Conservation (phyloP, 2,113 vertebrate genomes). For the Nannospalax galili region DNA sequence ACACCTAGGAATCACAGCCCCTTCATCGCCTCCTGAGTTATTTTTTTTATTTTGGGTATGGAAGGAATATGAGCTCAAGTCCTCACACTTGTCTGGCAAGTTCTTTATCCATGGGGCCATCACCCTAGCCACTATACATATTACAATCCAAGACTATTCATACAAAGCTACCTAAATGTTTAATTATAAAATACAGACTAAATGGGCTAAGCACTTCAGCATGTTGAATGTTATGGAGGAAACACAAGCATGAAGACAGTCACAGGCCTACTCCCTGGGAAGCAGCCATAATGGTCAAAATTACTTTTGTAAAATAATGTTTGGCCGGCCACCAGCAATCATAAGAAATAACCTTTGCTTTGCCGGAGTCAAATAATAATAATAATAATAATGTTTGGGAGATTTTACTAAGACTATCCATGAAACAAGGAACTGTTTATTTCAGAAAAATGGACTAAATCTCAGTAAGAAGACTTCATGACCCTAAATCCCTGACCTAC, state of each 20-base stretch:
- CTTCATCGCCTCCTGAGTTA: too few relatives aligned
- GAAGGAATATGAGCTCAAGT: neutral
- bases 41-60: too few relatives aligned
- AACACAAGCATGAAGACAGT: neutral
- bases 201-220: neutral
- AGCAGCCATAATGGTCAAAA: neutral
- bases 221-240: neutral
- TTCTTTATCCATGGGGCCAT: too few relatives aligned
- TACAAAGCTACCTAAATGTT: neutral
- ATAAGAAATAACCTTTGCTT: too few relatives aligned
- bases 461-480: neutral
- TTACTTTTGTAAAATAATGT: too few relatives aligned
- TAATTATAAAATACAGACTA: neutral
- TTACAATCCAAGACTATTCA: neutral
- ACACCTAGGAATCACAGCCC: too few relatives aligned
- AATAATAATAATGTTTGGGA: neutral
- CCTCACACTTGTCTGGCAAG: too few relatives aligned
- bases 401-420: neutral
- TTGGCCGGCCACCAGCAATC: too few relatives aligned
- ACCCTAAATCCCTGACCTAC: neutral
- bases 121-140: too few relatives aligned
- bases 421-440: neutral
- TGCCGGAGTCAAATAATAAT: too few relatives aligned
- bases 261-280: neutral
- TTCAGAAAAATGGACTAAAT: neutral